These are phyloP conservation scores for Etheostoma spectabile DNA, from an alignment of 2,113 vertebrate genomes.

Conservation along the genomic window DNA sequence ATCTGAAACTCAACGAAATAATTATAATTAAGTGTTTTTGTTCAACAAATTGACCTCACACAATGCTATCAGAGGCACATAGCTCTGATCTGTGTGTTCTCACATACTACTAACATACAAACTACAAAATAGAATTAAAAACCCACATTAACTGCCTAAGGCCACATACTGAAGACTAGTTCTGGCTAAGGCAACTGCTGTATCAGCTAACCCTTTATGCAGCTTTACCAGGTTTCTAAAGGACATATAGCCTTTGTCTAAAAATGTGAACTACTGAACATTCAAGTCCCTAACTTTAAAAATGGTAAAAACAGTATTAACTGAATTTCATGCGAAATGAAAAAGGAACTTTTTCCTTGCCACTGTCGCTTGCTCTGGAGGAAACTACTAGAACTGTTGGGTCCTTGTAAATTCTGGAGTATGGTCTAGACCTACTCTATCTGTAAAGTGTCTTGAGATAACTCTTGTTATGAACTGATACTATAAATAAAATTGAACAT, in stretches of 20 bases:
- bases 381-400: too few species aligned
- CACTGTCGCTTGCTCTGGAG: too few species aligned
- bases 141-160: background rate
- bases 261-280: too few species aligned
- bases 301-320: background rate
- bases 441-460: too few species aligned
- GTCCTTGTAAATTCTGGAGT: too few species aligned
- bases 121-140: background rate
- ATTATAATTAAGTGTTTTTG: background rate
- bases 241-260: too few species aligned
- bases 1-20: background rate
- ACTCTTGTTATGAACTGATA: too few species aligned
- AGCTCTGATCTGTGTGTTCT: background rate
- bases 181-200: background rate
- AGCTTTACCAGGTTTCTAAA: too few species aligned
- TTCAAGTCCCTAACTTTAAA: background rate
- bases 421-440: too few species aligned
- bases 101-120: background rate
- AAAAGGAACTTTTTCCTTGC: too few species aligned
- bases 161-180: too few species aligned
- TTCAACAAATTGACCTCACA: background rate
- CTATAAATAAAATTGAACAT: too few species aligned
- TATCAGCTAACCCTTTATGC: background rate
- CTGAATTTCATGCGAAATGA: background rate
- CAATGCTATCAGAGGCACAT: background rate